Conservation (phyloP, 2,888 invertebrate genomes). For the Polietes domitor region DNA sequence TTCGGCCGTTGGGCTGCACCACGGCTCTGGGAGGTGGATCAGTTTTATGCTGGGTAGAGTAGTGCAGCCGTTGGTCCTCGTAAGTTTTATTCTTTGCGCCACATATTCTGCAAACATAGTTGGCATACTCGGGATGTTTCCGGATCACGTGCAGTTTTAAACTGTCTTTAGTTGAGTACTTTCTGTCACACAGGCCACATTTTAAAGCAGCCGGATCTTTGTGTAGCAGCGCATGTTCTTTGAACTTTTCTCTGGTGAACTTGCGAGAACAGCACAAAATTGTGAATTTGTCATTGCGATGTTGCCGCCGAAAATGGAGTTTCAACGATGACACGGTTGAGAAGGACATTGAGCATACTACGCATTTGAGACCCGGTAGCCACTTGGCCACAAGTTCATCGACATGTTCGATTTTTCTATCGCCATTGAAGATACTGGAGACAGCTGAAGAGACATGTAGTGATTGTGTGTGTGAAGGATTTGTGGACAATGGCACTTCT, state of each 20-base stretch:
- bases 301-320: constrained; percentile 66
- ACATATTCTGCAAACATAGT: too few relatives aligned
- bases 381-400: not conserved
- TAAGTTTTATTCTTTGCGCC: too few relatives aligned
- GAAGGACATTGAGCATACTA: constrained; percentile 10
- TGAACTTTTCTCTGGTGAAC: constrained; percentile 68
- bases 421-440: too few relatives aligned
- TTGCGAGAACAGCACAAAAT: constrained; percentile 69
- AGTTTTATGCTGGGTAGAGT: too few relatives aligned
- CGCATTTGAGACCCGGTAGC: not conserved
- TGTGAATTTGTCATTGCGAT: constrained; percentile 65
- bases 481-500: not conserved
- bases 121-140: not conserved
- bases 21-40: too few relatives aligned
- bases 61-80: too few relatives aligned
- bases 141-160: not conserved
- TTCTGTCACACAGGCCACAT: constrained; percentile 66
- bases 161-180: not conserved
- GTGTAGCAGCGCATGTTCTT: constrained; percentile 69
- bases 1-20: too few relatives aligned
- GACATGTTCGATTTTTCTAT: too few relatives aligned
- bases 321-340: constrained; percentile 66
- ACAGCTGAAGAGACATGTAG: too few relatives aligned
- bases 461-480: too few relatives aligned
- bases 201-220: constrained; percentile 69